phyloP scores from a whole-genome alignment of 2,113 vertebrate genomes.

The Cacatua alba region DNA sequence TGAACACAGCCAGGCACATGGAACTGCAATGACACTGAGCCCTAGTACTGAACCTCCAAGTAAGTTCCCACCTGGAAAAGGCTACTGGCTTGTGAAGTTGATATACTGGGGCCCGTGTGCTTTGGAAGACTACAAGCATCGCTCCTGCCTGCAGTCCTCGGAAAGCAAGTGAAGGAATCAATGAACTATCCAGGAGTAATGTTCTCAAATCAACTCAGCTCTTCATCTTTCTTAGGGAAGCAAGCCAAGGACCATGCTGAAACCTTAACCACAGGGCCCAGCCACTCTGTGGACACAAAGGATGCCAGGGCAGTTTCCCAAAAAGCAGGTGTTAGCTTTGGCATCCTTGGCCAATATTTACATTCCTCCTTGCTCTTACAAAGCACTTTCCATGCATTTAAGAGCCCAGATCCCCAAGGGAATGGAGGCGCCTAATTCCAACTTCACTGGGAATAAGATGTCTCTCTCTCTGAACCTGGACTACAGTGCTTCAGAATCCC shows the following conservation, averaged over 20 bases:
- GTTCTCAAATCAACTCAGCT: slow-evolving; percentile 16
- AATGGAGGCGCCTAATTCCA: neutral
- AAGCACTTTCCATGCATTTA: neutral
- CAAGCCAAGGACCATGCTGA: slow-evolving; percentile 2
- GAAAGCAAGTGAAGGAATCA: slow-evolving; percentile 7
- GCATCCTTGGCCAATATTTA: neutral
- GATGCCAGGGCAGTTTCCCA: slow-evolving; percentile 33
- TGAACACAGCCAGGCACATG: neutral
- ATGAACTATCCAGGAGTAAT: slow-evolving; percentile 8
- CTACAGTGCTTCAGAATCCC: neutral
- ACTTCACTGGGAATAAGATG: neutral
- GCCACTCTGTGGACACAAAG: neutral
- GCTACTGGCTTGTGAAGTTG: neutral
- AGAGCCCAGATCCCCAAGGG: neutral
- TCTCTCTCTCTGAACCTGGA: neutral
- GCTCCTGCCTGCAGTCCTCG: neutral
- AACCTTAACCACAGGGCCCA: slow-evolving; percentile 15
- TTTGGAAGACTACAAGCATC: neutral
- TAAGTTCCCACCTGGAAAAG: neutral
- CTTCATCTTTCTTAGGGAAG: slow-evolving; percentile 25
- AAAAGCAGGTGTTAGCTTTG: slow-evolving; percentile 25
- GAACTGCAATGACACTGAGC: neutral
- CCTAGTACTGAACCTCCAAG: neutral
- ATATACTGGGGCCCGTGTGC: neutral
- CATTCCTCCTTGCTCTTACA: neutral